These are phyloP conservation scores for Prionace glauca DNA, from an alignment of 2,797 vertebrate species.

Conservation along the genomic window DNA sequence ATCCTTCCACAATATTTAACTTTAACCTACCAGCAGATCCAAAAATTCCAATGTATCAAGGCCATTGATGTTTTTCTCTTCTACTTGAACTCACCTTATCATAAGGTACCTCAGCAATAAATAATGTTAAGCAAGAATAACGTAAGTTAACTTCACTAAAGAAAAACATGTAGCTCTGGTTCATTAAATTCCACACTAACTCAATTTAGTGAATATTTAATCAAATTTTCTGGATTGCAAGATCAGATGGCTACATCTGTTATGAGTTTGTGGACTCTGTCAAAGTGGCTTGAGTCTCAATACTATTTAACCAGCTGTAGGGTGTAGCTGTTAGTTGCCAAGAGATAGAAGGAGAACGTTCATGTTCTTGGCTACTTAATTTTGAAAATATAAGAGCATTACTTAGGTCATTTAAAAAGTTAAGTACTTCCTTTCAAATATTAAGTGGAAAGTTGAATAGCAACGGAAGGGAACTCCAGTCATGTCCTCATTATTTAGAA, in stretches of 20 bases:
- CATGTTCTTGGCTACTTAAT: constrained; percentile 1
- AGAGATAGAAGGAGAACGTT: not conserved
- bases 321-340: not conserved
- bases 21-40: not conserved
- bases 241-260: constrained; percentile 8
- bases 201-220: not conserved
- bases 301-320: constrained; percentile 28
- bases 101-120: not conserved
- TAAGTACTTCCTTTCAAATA: constrained; percentile 34
- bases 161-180: no score
- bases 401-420: not conserved
- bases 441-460: constrained; percentile 12
- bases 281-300: not conserved
- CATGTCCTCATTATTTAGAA: not conserved
- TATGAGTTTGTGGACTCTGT: not conserved
- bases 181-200: not conserved
- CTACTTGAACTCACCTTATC: not conserved
- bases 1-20: not conserved
- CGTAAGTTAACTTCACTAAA: not conserved
- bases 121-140: not conserved
- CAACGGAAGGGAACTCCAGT: not conserved
- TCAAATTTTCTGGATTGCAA: not conserved
- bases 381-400: not conserved
- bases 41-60: not conserved
- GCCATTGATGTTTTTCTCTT: not conserved